Percentiles rank a stretch among this genome's conserved stretches.
These are phyloP conservation scores for Pelecanoides urinatrix DNA, from an alignment of 2,113 vertebrate species.

Conservation along the genomic window DNA sequence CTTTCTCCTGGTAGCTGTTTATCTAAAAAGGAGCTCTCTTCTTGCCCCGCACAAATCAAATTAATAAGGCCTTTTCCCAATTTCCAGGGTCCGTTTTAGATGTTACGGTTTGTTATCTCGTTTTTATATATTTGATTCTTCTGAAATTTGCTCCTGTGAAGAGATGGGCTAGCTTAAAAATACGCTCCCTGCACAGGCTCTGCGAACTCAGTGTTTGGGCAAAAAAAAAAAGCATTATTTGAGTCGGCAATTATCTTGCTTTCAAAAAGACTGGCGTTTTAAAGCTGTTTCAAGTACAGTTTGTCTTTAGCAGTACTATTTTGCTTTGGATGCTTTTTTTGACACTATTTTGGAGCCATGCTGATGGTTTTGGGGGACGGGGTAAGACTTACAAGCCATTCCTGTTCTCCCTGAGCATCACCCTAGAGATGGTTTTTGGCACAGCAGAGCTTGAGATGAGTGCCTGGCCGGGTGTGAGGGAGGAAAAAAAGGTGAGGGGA, in stretches of 20 bases:
- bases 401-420: background rate
- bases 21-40: constrained; percentile 23
- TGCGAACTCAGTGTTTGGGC: background rate
- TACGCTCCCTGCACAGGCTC: background rate
- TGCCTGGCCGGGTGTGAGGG: background rate
- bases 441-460: background rate
- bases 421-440: background rate
- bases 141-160: background rate
- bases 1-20: constrained; percentile 35
- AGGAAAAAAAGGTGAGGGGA: background rate
- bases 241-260: background rate
- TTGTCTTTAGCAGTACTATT: background rate
- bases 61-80: constrained; percentile 17
- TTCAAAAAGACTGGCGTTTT: background rate
- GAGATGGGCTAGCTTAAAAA: background rate
- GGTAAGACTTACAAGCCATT: background rate
- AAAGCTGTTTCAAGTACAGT: background rate
- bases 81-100: background rate
- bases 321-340: background rate
- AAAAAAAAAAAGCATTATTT: background rate
- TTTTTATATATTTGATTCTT: background rate
- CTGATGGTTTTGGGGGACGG: background rate
- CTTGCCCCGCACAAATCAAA: constrained; percentile 8
- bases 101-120: background rate
- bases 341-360: background rate